Percentiles rank a stretch among this genome's conserved stretches.
Conservation (phyloP, 2,888 invertebrate species). For the Caenorhabditis panamensis region DNA sequence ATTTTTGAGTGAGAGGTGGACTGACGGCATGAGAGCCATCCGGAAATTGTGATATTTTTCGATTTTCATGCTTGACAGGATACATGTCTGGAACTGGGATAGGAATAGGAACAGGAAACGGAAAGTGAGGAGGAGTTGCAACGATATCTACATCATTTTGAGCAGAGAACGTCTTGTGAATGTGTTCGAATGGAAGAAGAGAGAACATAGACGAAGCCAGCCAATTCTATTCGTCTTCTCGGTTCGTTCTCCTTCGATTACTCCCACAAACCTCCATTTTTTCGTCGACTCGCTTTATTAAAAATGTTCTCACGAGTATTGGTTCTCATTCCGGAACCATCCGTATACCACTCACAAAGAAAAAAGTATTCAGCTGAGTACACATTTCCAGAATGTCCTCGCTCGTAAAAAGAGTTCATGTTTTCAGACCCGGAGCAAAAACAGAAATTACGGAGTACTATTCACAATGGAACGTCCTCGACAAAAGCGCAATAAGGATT, state of each 20-base stretch:
- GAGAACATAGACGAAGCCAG: neutral
- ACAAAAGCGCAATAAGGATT: too few relatives aligned
- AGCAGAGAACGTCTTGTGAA: neutral
- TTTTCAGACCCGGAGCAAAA: too few relatives aligned
- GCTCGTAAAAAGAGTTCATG: too few relatives aligned
- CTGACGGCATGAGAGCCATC: neutral
- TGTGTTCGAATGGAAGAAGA: neutral
- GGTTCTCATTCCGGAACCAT: too few relatives aligned
- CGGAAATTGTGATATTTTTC: constrained; percentile 7
- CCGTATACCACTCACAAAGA: too few relatives aligned
- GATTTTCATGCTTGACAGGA: neutral
- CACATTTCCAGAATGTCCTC: too few relatives aligned
- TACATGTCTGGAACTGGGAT: neutral
- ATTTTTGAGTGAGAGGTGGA: neutral
- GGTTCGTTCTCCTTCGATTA: neutral
- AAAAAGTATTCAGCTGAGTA: too few relatives aligned
- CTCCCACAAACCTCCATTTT: neutral
- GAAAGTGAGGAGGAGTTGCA: neutral
- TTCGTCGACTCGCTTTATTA: neutral
- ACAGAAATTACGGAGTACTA: too few relatives aligned
- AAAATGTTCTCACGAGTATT: neutral
- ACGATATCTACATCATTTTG: neutral
- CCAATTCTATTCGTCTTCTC: neutral
- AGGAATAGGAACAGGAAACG: neutral
- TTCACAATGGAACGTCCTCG: too few relatives aligned